Evolutionary conservation across 2,113 vertebrate species (phyloP), one percentile per base, ranked within the genome.

Genomic region (Nannobrachium achirus): DNA sequence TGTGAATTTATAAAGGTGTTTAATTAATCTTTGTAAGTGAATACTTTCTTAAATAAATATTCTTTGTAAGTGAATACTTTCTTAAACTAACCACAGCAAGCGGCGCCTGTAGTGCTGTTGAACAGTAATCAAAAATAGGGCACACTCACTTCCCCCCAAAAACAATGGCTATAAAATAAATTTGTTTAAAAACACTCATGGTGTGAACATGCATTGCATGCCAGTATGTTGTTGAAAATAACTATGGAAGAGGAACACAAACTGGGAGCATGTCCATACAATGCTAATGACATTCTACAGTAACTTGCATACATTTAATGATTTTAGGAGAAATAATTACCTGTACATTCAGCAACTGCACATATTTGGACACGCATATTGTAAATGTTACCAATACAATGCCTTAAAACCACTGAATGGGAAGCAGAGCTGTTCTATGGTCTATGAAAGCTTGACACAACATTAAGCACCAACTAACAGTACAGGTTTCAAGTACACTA

Each of bases 401-500:
- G 46, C 4, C 7, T n/a, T 6, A 49, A 49, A 49, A 65, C 68
- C 63, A 66, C 57, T 33, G 44, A 76, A 66, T 50, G 79, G 68
- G 53, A 75, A 76, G 69, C 58, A 4, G 53, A 73, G 76, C 72
- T 19, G 33, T 68, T 56, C 55, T 65, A 61, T 52, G 62, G 49
- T 44, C 59, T 63, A 66, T 56, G 62, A 68, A 83, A 78, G 79
- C 78, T 71, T 53, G 48, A 76, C 79, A 73, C 46, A 48, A 70
- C 60, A 70, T 6, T 38, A 73, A 68, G 71, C 69, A 18, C 55
- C 11, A 48, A 48, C 45, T 48, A 11, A 14, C 65, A 42, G 42
- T 39, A n/a, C n/a, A n/a, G n/a, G n/a, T n/a, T n/a, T n/a, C n/a
- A n/a, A n/a, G n/a, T n/a, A 50, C 52, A 65, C 25, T 33, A 33